Conservation (phyloP, 2,113 vertebrate genomes). For the Microcebus griseorufus region DNA sequence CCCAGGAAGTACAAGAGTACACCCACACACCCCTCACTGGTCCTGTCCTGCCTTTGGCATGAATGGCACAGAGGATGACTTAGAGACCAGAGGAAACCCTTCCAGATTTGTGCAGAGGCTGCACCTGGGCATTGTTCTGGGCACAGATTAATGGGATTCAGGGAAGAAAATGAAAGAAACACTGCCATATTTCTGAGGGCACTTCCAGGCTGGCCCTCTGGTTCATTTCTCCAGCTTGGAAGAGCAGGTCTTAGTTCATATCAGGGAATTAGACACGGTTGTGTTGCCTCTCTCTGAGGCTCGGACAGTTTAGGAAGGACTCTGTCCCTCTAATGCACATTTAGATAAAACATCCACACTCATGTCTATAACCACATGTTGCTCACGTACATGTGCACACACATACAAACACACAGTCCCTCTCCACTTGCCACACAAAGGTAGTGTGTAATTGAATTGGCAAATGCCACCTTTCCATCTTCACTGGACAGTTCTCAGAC, state of each 20-base stretch:
- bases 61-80: background rate
- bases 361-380: background rate
- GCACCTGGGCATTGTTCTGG: background rate
- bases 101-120: background rate
- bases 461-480: background rate
- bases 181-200: background rate
- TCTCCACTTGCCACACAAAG: background rate
- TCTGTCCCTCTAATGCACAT: background rate
- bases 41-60: background rate
- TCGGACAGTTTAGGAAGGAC: background rate
- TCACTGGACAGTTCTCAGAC: background rate
- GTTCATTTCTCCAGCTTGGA: background rate
- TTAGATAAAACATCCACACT: background rate
- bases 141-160: background rate
- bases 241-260: background rate
- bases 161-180: background rate
- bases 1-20: background rate
- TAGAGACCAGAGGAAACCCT: background rate
- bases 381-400: fast-evolving
- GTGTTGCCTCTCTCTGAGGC: background rate
- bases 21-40: background rate
- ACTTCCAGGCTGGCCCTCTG: background rate
- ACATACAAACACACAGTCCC: fast-evolving
- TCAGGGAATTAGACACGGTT: background rate
- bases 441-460: background rate